Conservation (phyloP, 2,888 invertebrate genomes). For the Leptodirus hochenwartii region DNA sequence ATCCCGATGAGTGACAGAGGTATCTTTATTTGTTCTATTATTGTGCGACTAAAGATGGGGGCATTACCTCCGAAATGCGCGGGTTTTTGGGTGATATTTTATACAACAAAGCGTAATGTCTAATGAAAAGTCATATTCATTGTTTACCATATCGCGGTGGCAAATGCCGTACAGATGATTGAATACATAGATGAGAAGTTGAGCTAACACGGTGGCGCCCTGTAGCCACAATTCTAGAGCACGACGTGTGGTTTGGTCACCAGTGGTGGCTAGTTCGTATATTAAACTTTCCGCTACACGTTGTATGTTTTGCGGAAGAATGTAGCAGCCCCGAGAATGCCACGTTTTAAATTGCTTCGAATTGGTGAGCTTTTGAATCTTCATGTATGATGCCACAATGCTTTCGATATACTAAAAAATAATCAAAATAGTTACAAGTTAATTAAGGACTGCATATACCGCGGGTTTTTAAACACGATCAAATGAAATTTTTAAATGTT, state of each 20-base stretch:
- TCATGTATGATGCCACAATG: slow-evolving; percentile 56
- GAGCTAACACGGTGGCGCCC: slow-evolving; percentile 29
- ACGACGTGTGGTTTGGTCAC: slow-evolving; percentile 24
- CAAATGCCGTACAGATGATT: slow-evolving; percentile 33
- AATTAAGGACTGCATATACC: no score
- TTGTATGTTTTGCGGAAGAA: slow-evolving; percentile 34
- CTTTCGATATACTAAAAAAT: slow-evolving; percentile 52
- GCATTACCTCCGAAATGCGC: no score
- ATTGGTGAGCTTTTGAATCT: slow-evolving; percentile 39
- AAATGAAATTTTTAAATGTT: no score
- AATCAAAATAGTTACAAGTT: slow-evolving; percentile 9
- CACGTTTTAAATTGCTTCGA: slow-evolving; percentile 36
- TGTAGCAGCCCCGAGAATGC: slow-evolving; percentile 39
- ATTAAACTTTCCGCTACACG: slow-evolving; percentile 38
- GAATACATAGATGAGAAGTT: slow-evolving; percentile 32
- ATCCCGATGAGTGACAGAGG: no score
- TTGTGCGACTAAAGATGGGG: no score
- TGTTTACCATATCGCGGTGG: slow-evolving; percentile 27
- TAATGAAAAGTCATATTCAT: no score
- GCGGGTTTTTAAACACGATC: no score
- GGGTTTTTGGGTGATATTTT: no score
- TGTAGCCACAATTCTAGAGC: slow-evolving; percentile 31
- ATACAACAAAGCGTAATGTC: no score
- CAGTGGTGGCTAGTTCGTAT: slow-evolving; percentile 27
- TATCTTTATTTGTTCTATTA: no score